Percentiles rank a stretch among this genome's conserved stretches.
These are phyloP conservation scores for Myrmecobius fasciatus DNA, from an alignment of 2,113 vertebrate genomes.

Conservation along the genomic window DNA sequence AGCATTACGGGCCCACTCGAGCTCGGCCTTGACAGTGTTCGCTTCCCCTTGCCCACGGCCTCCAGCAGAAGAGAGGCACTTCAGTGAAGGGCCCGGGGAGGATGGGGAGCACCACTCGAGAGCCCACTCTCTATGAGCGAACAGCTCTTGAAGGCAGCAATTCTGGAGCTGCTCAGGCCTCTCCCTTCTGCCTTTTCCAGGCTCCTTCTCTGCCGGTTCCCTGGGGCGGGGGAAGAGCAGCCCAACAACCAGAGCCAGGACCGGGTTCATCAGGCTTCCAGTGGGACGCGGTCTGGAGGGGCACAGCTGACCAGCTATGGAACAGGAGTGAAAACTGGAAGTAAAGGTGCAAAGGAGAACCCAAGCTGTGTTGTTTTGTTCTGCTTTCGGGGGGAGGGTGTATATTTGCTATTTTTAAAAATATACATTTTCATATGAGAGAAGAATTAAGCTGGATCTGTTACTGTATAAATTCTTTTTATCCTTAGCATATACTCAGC, in stretches of 20 bases:
- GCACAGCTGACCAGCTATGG: background rate
- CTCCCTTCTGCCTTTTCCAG: background rate
- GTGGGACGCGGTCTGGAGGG: background rate
- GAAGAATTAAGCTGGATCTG: background rate
- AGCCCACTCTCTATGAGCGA: constrained; percentile 26
- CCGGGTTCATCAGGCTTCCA: rapidly evolving
- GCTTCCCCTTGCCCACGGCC: background rate
- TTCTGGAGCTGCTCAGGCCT: background rate
- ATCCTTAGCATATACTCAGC: background rate
- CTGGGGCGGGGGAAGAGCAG: background rate
- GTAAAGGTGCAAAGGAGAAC: background rate
- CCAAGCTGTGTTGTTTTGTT: too few relatives aligned
- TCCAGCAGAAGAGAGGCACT: constrained; percentile 38
- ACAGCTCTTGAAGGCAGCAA: background rate
- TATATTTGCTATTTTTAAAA: background rate
- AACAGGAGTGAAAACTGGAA: rapidly evolving
- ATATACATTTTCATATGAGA: background rate
- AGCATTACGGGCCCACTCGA: constrained; percentile 75
- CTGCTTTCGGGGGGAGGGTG: background rate
- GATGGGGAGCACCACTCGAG: background rate
- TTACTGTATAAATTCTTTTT: background rate
- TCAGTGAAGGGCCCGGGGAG: background rate
- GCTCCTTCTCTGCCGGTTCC: background rate
- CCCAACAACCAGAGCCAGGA: background rate
- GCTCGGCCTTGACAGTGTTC: constrained; percentile 58